Percentiles rank a stretch among this genome's conserved stretches.
Conservation (phyloP, 2,888 invertebrate species). For the Cantharis nigra region DNA sequence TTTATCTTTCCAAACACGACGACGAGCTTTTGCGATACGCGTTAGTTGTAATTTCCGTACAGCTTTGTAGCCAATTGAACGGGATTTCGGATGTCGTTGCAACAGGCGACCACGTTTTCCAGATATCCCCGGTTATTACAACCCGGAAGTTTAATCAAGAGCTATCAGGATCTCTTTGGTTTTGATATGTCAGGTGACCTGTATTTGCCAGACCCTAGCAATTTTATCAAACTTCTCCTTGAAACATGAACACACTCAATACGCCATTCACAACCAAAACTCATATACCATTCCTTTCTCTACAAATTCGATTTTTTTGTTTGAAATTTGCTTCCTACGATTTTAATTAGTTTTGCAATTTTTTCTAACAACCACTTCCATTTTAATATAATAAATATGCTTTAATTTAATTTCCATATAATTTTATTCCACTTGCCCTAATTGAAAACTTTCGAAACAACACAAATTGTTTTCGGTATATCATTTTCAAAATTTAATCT, state of each 20-base stretch:
- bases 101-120: slow-evolving; percentile 22
- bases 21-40: background rate
- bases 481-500: background rate
- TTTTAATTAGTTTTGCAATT: background rate
- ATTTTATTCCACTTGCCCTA: background rate
- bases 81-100: slow-evolving; percentile 18
- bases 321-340: background rate
- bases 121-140: slow-evolving; percentile 28
- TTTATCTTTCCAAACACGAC: background rate
- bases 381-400: background rate
- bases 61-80: slow-evolving; percentile 5
- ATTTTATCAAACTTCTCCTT: slow-evolving; percentile 21
- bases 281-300: slow-evolving; percentile 7
- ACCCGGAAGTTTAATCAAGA: slow-evolving; percentile 33
- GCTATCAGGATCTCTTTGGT: slow-evolving; percentile 30
- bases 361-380: background rate
- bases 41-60: slow-evolving; percentile 12
- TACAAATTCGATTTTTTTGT: background rate
- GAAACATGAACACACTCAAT: slow-evolving; percentile 28
- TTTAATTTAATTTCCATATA: background rate
- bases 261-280: slow-evolving; percentile 16
- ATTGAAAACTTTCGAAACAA: background rate
- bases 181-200: slow-evolving; percentile 33
- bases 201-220: slow-evolving; percentile 27
- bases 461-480: background rate